Conservation (phyloP, 2,888 invertebrate genomes). For the Auanema freiburgensis region DNA sequence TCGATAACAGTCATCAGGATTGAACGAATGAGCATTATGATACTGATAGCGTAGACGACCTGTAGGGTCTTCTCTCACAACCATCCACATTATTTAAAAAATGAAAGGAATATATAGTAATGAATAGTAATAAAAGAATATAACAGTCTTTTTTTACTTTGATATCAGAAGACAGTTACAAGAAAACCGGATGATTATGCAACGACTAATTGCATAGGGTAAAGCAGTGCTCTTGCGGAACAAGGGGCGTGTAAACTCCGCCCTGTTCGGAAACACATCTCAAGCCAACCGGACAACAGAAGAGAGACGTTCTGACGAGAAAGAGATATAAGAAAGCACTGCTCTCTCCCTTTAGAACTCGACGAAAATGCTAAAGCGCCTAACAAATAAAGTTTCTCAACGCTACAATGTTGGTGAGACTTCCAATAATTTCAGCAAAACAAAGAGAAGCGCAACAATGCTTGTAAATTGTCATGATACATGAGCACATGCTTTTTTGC, state of each 20-base stretch:
- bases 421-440: no score
- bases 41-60: slow-evolving; percentile 45
- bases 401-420: no score
- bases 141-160: not conserved
- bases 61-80: slow-evolving; percentile 43
- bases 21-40: slow-evolving; percentile 21
- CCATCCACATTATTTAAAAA: slow-evolving; percentile 35
- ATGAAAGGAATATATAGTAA: not conserved
- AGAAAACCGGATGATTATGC: slow-evolving; percentile 3
- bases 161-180: not conserved
- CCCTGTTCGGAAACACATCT: not conserved
- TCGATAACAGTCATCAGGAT: slow-evolving; percentile 4
- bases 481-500: no score
- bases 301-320: not conserved
- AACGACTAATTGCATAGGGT: slow-evolving; percentile 3
- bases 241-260: not conserved
- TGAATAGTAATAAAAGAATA: not conserved
- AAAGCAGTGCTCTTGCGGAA: not conserved
- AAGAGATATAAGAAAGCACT: not conserved
- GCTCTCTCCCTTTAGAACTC: no score
- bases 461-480: no score
- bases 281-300: no score
- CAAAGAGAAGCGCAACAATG: no score
- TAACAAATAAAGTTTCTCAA: no score
- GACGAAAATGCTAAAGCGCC: no score